Conservation (phyloP, 2,113 vertebrate species). For the Pangasianodon gigas region DNA sequence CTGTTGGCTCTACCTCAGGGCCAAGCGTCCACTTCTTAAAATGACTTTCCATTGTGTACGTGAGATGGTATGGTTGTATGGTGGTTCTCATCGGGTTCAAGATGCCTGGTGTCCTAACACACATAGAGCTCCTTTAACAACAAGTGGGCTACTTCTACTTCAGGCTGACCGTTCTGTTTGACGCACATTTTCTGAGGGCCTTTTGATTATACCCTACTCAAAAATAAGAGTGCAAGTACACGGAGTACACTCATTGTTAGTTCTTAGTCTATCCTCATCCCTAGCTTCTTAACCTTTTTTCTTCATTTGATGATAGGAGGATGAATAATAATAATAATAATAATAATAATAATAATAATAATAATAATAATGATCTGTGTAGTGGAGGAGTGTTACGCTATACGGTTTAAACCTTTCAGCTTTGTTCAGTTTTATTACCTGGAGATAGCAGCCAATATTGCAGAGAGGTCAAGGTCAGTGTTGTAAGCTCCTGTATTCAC, state of each 20-base stretch:
- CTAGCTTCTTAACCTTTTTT: neutral
- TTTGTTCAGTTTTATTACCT: neutral
- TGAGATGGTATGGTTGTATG: neutral
- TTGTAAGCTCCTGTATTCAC: neutral
- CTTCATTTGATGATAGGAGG: neutral
- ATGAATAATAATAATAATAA: neutral
- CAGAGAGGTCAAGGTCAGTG: constrained; percentile 2
- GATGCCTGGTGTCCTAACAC: neutral
- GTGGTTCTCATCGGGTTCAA: neutral
- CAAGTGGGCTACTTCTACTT: neutral
- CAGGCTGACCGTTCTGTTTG: neutral
- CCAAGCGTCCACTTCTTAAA: neutral
- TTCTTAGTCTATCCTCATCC: neutral
- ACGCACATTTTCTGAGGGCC: neutral
- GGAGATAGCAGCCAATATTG: neutral
- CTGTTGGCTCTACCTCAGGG: neutral
- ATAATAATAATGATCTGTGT: neutral
- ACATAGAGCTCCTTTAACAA: neutral
- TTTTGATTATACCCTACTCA: neutral
- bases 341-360: too few species aligned
- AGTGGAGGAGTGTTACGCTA: neutral
- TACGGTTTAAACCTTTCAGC: neutral
- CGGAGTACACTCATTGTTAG: neutral
- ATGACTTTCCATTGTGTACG: neutral
- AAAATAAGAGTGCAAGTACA: neutral